These are phyloP conservation scores for Eristalis tenax DNA, from an alignment of 2,888 invertebrate species.

Conservation along the genomic window DNA sequence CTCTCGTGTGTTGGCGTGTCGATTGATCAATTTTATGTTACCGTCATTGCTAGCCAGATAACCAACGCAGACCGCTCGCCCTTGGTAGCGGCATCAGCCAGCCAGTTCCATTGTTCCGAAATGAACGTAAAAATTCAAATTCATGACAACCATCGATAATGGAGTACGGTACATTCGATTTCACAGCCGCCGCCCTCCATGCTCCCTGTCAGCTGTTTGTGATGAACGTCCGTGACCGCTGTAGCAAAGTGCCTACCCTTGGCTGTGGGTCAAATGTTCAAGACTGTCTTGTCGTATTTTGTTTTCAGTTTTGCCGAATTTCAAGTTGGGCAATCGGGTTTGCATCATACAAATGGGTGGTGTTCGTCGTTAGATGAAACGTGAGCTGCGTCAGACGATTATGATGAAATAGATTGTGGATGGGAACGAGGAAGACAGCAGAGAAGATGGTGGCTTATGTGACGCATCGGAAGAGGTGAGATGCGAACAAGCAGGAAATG, in stretches of 20 bases:
- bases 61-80: constrained; percentile 22
- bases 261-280: neutral
- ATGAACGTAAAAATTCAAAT: neutral
- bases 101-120: neutral
- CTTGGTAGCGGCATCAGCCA: neutral
- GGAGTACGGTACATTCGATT: neutral
- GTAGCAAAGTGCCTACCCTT: neutral
- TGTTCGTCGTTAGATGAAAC: neutral
- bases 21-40: neutral
- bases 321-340: neutral
- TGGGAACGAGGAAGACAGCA: neutral
- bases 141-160: neutral
- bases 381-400: neutral
- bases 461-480: neutral
- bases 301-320: neutral
- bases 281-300: neutral
- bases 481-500: neutral
- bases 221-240: neutral
- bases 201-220: neutral
- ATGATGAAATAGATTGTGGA: neutral
- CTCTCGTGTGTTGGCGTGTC: neutral
- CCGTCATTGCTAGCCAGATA: neutral
- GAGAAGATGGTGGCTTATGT: no score
- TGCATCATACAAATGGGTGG: neutral
- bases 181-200: no score